Percentiles rank a stretch among this genome's conserved stretches.
phyloP scores from a whole-genome alignment of 2,113 vertebrate genomes.

The Myodes glareolus region DNA sequence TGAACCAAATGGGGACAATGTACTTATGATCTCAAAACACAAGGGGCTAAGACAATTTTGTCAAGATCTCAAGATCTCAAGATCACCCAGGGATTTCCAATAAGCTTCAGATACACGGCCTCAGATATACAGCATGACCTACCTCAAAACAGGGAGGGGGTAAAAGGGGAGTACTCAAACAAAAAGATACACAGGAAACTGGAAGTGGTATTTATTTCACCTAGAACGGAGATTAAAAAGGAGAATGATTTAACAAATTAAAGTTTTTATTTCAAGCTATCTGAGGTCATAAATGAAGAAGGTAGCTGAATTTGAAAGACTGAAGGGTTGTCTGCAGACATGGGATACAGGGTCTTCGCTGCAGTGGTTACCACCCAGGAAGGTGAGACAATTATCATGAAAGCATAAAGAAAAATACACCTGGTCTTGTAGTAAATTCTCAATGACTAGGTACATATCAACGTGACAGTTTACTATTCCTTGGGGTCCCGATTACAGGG shows the following conservation, averaged over 20 bases:
- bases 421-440: not conserved
- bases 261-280: not conserved
- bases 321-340: not conserved
- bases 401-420: not conserved
- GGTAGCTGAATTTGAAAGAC: not conserved
- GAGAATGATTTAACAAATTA: not conserved
- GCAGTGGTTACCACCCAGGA: not conserved
- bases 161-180: rapidly evolving
- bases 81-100: not conserved
- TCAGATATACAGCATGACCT: not conserved
- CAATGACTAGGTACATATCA: not conserved
- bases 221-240: not conserved
- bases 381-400: not conserved
- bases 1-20: not conserved
- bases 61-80: not conserved
- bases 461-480: not conserved
- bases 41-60: not conserved
- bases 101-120: not conserved
- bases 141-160: rapidly evolving
- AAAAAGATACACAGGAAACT: not conserved
- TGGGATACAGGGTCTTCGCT: not conserved
- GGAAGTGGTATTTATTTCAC: not conserved
- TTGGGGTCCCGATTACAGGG: not conserved
- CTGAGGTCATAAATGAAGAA: not conserved
- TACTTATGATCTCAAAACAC: not conserved